Conservation (phyloP, 2,113 vertebrate species). For the Clupea harengus region DNA sequence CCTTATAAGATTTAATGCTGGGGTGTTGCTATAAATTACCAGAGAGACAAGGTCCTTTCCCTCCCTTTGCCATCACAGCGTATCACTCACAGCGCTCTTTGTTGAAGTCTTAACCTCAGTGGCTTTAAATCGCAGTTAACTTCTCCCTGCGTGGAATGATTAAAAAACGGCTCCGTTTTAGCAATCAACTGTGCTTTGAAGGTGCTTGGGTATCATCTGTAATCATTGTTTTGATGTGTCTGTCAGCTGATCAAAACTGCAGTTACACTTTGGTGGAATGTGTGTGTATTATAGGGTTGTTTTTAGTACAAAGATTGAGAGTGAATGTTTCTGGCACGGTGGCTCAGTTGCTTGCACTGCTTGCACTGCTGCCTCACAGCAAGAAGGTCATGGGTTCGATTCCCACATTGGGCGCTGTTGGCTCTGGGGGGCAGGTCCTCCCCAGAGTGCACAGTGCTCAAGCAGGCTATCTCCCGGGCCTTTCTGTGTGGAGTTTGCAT, state of each 20-base stretch:
- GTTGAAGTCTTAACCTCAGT: conserved; percentile 1
- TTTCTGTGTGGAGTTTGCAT: too few relatives aligned
- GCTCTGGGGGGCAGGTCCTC: too few relatives aligned
- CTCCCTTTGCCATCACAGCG: not conserved
- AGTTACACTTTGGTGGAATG: not conserved
- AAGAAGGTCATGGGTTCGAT: too few relatives aligned
- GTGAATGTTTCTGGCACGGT: not conserved
- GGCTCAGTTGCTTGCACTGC: too few relatives aligned
- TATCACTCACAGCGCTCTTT: not conserved
- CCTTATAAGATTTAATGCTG: conserved; percentile 1
- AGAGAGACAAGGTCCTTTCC: not conserved
- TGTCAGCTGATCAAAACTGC: not conserved
- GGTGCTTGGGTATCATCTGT: not conserved
- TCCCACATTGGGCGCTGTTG: too few relatives aligned
- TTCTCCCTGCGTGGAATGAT: not conserved
- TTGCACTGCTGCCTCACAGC: too few relatives aligned
- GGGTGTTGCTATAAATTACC: conserved; percentile 7
- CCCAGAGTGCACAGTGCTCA: too few relatives aligned
- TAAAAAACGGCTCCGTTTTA: not conserved
- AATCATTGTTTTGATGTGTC: not conserved
- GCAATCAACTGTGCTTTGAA: not conserved
- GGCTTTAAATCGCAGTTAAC: not conserved
- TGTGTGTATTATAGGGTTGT: not conserved
- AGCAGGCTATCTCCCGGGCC: too few relatives aligned
- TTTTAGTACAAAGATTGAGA: not conserved